These are phyloP conservation scores for Tachina lurida DNA, from an alignment of 2,888 invertebrate species.

Conservation along the genomic window DNA sequence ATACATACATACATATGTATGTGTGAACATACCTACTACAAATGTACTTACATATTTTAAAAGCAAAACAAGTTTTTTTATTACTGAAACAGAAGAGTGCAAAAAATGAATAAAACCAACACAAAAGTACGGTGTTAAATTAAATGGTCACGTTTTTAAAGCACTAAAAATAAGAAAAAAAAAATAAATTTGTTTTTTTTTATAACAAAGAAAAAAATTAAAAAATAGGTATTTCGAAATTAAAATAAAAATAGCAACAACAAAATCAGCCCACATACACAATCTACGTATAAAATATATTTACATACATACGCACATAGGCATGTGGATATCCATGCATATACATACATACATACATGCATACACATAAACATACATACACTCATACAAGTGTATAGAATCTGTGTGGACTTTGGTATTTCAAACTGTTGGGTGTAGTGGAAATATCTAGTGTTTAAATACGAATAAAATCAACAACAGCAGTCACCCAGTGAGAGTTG, in stretches of 20 bases:
- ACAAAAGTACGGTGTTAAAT: constrained; percentile 47
- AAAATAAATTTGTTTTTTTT: constrained; percentile 39
- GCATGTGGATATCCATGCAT: neutral
- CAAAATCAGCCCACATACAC: constrained; percentile 64
- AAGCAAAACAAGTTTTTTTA: constrained; percentile 69
- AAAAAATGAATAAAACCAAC: constrained; percentile 35
- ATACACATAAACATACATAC: neutral
- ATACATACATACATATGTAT: neutral
- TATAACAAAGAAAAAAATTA: constrained; percentile 61
- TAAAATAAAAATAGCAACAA: constrained; percentile 71
- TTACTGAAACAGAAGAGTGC: constrained; percentile 24
- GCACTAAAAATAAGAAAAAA: constrained; percentile 47
- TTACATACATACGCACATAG: neutral
- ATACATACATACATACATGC: neutral
- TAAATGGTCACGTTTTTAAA: constrained; percentile 69
- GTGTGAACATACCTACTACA: no score
- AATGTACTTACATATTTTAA: constrained; percentile 39
- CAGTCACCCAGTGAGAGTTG: constrained; percentile 46
- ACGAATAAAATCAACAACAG: constrained; percentile 47
- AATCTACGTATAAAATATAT: neutral
- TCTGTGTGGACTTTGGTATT: constrained; percentile 62
- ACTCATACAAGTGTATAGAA: neutral
- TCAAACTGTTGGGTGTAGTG: constrained; percentile 37
- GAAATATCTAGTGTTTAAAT: constrained; percentile 65
- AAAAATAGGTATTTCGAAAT: constrained; percentile 45